Evolutionary conservation across 2,797 vertebrate genomes (phyloP), one percentile per base, ranked within the genome.

Genomic region (Enteromius trimaculatus): DNA sequence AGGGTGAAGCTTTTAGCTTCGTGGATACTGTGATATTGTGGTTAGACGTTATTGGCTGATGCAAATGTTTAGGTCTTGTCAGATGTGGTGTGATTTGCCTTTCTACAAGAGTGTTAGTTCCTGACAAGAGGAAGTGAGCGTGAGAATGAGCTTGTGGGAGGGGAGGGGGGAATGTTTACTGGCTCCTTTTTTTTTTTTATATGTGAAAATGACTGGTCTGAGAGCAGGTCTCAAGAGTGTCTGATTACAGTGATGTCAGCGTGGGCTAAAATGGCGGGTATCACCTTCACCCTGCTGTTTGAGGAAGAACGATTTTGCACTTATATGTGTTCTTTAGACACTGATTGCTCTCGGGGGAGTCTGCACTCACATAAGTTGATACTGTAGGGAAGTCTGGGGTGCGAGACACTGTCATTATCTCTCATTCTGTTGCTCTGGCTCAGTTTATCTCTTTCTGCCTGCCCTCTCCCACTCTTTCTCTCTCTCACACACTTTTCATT

Each of bases 241-340:
- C 47, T 84, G 83, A 82, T 89, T 89, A 85, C 81, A 82, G 83
- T 81, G 85, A 89, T 89, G 75, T 80, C 85, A 85, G 81, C 51
- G 5, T 60, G 58, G 79, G 76, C 75, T 72, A 78, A 85, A 85
- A 83, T 77, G 81, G 42, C 9, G 17, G 83, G 80, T 82, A 77
- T 86, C 58, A 64, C 42, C 31, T 62, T 80, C 70, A 68, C 82
- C 82, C 81, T 62, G 77, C 68, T 80, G 84, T 80, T 51, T 44
- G 70, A 79, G 55, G 76, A 84, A 80, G 86, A 68, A n/a, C 34
- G 75, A 83, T 85, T 86, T 79, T 58, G 55, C 79, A 74, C 79
- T 89, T 62, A 81, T 58, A 84, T 39, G 70, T 74, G 84, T 77
- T 79, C 75, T 66, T 64, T 68, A 84, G 65, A 78, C 62, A 47